phyloP scores from a whole-genome alignment of 2,888 invertebrate species.

The Drosophila antonietae region DNA sequence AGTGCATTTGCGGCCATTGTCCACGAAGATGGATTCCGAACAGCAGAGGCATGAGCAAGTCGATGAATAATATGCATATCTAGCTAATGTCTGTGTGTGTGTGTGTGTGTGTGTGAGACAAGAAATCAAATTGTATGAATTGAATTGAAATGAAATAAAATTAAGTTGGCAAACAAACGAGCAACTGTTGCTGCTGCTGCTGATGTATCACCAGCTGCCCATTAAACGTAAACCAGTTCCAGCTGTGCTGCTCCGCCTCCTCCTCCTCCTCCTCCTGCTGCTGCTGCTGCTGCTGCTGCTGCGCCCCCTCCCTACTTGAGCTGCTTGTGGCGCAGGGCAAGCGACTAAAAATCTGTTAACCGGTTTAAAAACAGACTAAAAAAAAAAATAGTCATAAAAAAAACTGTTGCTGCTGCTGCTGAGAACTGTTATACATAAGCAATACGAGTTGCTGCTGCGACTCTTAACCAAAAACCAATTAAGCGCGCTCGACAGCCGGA shows the following conservation, averaged over 20 bases:
- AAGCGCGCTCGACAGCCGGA: constrained; percentile 39
- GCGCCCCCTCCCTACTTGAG: too few relatives aligned
- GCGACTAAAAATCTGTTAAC: constrained; percentile 63
- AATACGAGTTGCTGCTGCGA: constrained; percentile 24
- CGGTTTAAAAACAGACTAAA: constrained; percentile 63
- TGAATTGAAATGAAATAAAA: constrained; percentile 34
- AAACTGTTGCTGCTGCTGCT: constrained; percentile 22
- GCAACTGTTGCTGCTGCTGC: constrained; percentile 30
- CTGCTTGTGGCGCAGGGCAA: constrained; percentile 24
- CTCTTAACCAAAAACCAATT: constrained; percentile 54
- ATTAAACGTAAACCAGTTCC: constrained; percentile 63
- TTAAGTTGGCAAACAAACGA: constrained; percentile 38
- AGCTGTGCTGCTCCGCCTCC: constrained; percentile 18
- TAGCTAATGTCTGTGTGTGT: not conserved
- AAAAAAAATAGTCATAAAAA: constrained; percentile 6
- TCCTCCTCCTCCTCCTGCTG: too few relatives aligned
- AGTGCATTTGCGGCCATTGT: constrained; percentile 17
- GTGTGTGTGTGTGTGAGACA: constrained; percentile 5
- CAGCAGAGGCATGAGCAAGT: not conserved
- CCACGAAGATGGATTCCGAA: not conserved
- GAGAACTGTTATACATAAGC: constrained; percentile 59
- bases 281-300: not conserved
- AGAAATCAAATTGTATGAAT: constrained; percentile 26
- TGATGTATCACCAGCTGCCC: constrained; percentile 62
- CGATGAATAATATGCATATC: not conserved